A percentile compares a stretch with the other conserved stretches of the same genome.
phyloP scores from a whole-genome alignment of 2,797 vertebrate genomes.

The Sebastes iracundus region DNA sequence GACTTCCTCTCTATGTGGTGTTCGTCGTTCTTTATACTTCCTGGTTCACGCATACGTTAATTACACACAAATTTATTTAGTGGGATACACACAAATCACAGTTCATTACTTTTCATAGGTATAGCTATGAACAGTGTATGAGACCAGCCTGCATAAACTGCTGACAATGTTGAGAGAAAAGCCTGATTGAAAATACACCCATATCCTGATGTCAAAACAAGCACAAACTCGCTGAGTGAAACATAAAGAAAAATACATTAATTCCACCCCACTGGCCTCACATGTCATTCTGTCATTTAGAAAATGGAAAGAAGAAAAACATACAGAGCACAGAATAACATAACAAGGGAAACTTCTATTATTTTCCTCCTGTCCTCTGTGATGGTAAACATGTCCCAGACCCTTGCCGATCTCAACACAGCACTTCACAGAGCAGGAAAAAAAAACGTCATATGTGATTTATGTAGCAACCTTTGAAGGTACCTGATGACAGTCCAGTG shows the following conservation, averaged over 20 bases:
- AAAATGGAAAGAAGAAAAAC: conserved; percentile 48
- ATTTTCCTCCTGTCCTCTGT: conserved; percentile 46
- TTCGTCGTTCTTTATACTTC: no score
- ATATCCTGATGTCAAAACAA: conserved; percentile 33
- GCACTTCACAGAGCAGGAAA: conserved; percentile 25
- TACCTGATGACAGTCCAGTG: conserved; percentile 69
- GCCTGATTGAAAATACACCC: conserved; percentile 17
- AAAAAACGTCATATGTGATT: conserved; percentile 45
- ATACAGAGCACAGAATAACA: conserved; percentile 4
- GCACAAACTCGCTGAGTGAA: not conserved
- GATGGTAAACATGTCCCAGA: conserved; percentile 43
- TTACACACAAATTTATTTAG: no score
- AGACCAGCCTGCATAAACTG: not conserved
- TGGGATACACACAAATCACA: no score
- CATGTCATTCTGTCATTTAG: conserved; percentile 26
- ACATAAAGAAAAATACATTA: conserved; percentile 46
- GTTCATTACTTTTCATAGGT: no score
- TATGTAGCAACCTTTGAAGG: conserved; percentile 61
- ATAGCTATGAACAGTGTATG: no score
- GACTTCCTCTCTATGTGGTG: no score
- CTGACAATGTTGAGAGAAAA: not conserved
- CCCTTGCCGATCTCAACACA: conserved; percentile 31
- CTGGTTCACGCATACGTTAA: no score
- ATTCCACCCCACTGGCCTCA: conserved; percentile 23
- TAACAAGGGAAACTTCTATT: conserved; percentile 66